Evolutionary conservation across 2,797 vertebrate genomes (phyloP).

Genomic region (Corythornis leucogaster): DNA sequence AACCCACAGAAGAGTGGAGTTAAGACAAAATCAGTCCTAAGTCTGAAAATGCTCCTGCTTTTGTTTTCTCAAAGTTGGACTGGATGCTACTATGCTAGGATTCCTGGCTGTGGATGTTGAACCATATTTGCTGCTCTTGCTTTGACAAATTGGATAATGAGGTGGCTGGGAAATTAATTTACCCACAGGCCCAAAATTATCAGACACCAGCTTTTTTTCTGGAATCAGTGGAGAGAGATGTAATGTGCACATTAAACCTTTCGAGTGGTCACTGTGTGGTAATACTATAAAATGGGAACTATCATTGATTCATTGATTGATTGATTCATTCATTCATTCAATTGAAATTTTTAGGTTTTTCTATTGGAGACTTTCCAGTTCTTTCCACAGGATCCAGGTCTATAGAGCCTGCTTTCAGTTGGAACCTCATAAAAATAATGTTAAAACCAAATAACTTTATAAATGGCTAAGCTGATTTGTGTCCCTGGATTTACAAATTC

Average conservation of each 20-base stretch:
- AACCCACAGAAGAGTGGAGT: neutral
- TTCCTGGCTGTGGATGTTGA: neutral
- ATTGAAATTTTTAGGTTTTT: neutral
- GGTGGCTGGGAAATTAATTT: neutral
- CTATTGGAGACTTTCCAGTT: neutral
- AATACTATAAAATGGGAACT: neutral
- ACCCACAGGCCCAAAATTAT: neutral
- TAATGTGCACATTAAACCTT: accelerated
- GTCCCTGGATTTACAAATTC: neutral
- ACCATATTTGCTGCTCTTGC: neutral
- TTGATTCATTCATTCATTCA: neutral
- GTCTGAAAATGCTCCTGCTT: neutral
- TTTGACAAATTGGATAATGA: neutral
- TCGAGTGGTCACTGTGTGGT: neutral
- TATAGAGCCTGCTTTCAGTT: neutral
- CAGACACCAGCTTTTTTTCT: neutral
- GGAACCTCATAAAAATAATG: neutral
- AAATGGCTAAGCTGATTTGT: neutral
- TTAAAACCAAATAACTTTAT: neutral
- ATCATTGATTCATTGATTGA: neutral
- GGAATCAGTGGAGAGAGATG: neutral
- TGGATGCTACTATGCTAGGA: neutral
- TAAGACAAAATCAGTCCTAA: neutral
- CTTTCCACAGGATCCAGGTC: neutral
- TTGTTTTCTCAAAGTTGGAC: neutral